A percentile compares a stretch with the other conserved stretches of the same genome.
Evolutionary conservation across 1,140 invertebrate genomes (phyloP).

Genomic region (Agrilus planipennis): DNA sequence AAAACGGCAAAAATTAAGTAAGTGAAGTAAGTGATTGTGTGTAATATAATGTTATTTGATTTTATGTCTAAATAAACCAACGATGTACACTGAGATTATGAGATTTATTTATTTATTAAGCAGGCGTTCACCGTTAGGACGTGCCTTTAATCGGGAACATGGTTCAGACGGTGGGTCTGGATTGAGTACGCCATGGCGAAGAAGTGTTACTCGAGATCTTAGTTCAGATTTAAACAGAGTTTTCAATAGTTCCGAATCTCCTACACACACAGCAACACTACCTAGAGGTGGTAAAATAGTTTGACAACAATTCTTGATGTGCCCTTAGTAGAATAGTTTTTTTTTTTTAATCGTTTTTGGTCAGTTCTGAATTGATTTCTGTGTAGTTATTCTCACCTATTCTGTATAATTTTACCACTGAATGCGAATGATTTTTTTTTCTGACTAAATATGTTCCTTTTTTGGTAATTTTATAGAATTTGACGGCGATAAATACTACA

Average conservation of each 20-base stretch:
- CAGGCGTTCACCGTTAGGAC: constrained; percentile 26
- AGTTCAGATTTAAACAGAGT: constrained; percentile 43
- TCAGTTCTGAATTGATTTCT: constrained; percentile 10
- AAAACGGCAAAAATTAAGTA: constrained; percentile 25
- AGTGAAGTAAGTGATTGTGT: constrained; percentile 16
- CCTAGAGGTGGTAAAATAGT: constrained; percentile 40
- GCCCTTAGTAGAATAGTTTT: constrained; percentile 11
- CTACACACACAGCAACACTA: constrained; percentile 40
- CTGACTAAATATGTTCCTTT: too few relatives aligned
- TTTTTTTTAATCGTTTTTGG: constrained; percentile 8
- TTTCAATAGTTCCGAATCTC: constrained; percentile 32
- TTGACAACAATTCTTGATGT: constrained; percentile 8
- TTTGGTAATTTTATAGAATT: too few relatives aligned
- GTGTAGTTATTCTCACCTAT: constrained; percentile 10
- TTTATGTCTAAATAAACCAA: too few relatives aligned
- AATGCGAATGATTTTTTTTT: constrained; percentile 4
- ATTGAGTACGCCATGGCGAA: constrained; percentile 40
- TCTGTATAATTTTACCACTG: constrained; percentile 8
- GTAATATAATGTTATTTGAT: too few relatives aligned
- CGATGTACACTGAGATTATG: too few relatives aligned
- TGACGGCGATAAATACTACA: too few relatives aligned
- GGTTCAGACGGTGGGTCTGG: constrained; percentile 12
- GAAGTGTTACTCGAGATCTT: constrained; percentile 45
- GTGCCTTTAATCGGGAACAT: constrained; percentile 25
- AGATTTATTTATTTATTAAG: background rate